A percentile compares a stretch with the other conserved stretches of the same genome.
These are phyloP conservation scores for Oophaga sylvatica DNA, from an alignment of 2,797 vertebrate genomes.

Conservation along the genomic window DNA sequence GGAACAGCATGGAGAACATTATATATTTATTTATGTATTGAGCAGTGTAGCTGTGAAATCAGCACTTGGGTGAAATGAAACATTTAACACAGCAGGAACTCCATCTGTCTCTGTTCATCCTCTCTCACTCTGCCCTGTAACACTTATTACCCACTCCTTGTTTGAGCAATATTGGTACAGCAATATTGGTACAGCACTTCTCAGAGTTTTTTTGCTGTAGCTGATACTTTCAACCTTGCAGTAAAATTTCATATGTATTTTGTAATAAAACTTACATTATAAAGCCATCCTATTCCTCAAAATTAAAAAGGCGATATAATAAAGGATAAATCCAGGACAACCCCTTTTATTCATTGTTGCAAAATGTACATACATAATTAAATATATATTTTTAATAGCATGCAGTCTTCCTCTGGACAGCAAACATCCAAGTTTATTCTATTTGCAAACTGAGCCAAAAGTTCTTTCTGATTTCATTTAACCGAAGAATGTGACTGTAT, in stretches of 20 bases:
- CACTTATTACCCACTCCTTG: too few species aligned
- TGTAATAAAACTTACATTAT: background rate
- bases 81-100: too few species aligned
- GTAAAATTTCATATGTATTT: background rate
- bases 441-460: constrained; percentile 13
- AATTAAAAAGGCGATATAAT: background rate
- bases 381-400: constrained; percentile 9
- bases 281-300: background rate
- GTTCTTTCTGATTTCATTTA: constrained; percentile 15
- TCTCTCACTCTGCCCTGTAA: too few species aligned
- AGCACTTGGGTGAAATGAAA: too few species aligned
- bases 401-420: constrained; percentile 6
- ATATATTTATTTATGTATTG: too few species aligned
- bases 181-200: too few species aligned
- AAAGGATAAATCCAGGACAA: background rate
- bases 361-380: background rate
- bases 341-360: background rate
- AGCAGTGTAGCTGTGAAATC: too few species aligned
- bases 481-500: constrained; percentile 30
- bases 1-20: too few species aligned
- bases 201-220: background rate
- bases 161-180: too few species aligned
- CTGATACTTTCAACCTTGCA: too few species aligned
- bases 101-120: too few species aligned
- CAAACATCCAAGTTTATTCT: background rate